A percentile compares a stretch with the other conserved stretches of the same genome.
phyloP scores from a whole-genome alignment of 1,140 invertebrate genomes.

The Marisa cornuarietis region DNA sequence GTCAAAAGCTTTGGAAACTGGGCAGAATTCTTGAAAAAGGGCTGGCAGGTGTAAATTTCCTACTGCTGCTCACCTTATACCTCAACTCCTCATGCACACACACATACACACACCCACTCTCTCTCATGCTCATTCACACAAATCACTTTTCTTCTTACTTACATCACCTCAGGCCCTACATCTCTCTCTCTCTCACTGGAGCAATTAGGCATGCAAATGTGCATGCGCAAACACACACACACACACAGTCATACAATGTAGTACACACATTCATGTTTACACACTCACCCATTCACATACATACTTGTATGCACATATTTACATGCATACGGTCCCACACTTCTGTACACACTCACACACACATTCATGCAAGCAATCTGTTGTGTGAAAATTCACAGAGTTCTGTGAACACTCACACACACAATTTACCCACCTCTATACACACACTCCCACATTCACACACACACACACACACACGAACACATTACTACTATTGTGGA shows the following conservation, averaged over 20 bases:
- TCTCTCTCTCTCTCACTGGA: background rate
- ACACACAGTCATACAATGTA: background rate
- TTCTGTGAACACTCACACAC: slow-evolving; percentile 3
- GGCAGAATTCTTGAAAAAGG: too few species aligned
- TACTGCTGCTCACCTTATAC: too few species aligned
- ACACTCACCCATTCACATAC: background rate
- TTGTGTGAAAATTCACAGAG: background rate
- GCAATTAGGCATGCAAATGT: background rate
- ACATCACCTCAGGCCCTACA: background rate
- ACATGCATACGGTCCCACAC: background rate
- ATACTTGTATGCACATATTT: background rate
- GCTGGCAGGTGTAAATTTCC: too few species aligned
- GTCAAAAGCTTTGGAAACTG: too few species aligned
- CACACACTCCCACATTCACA: background rate
- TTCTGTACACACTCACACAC: background rate
- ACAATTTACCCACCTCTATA: background rate
- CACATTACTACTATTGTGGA: background rate
- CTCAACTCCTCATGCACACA: too few species aligned
- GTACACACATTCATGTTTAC: background rate
- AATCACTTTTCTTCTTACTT: too few species aligned
- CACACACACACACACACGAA: too few species aligned
- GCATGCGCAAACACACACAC: background rate
- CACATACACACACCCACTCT: too few species aligned
- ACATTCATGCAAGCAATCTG: background rate
- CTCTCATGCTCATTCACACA: too few species aligned